Conservation (phyloP, 2,888 invertebrate genomes). For the Drosophila yooni region DNA sequence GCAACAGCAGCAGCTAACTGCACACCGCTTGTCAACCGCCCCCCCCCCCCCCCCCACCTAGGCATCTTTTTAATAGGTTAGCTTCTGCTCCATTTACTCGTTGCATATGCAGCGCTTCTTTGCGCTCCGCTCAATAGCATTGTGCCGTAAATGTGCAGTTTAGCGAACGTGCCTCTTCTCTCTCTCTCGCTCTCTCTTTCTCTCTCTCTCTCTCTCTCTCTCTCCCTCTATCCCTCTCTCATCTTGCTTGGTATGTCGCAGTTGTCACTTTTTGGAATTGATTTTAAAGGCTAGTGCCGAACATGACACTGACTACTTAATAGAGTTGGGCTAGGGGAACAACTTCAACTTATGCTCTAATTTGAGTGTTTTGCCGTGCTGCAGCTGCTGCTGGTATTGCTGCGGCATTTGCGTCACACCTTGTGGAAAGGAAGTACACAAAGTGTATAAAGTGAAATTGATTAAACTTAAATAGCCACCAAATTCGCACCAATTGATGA, state of each 20-base stretch:
- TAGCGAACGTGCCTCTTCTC: conserved; percentile 28
- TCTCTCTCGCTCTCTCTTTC: not conserved
- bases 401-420: conserved; percentile 20
- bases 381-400: not conserved
- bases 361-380: conserved; percentile 13
- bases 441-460: not conserved
- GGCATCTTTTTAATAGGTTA: conserved; percentile 2
- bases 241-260: conserved; percentile 9
- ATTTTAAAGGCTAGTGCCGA: conserved; percentile 66
- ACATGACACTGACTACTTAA: conserved; percentile 74
- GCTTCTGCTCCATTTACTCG: conserved; percentile 35
- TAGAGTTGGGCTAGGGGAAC: conserved; percentile 8
- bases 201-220: not conserved
- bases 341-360: not conserved
- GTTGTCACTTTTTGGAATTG: conserved; percentile 36
- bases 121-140: conserved; percentile 22
- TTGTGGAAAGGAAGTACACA: conserved; percentile 7
- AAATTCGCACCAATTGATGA: conserved; percentile 11
- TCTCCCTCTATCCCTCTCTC: too few species aligned
- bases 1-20: not conserved
- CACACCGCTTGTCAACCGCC: not conserved
- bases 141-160: conserved; percentile 68
- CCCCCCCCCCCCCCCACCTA: too few species aligned
- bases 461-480: not conserved
- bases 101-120: conserved; percentile 10